These are phyloP conservation scores for Catajapyx aquilonaris DNA, from an alignment of 1,140 invertebrate genomes.

Conservation along the genomic window DNA sequence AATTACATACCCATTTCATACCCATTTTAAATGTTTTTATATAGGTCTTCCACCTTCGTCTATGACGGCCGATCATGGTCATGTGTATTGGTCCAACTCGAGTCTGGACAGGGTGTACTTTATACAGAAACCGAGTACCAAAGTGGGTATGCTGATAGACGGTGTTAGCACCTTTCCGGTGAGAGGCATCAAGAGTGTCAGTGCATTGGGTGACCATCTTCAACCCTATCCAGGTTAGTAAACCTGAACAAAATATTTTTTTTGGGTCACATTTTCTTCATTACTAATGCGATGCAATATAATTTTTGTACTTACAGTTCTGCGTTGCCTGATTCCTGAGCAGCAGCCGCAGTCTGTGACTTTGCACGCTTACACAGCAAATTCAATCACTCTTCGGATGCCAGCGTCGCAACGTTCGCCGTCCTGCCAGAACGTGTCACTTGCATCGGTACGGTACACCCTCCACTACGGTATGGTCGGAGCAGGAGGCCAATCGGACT, in stretches of 20 bases:
- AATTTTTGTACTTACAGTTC: conserved; percentile 15
- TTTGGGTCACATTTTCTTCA: too few relatives aligned
- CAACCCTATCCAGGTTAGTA: conserved; percentile 62
- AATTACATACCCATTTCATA: too few relatives aligned
- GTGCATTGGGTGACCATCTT: too few relatives aligned
- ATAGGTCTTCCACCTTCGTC: conserved; percentile 30
- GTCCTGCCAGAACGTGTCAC: conserved; percentile 34
- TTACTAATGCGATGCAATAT: not conserved
- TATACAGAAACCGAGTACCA: too few relatives aligned
- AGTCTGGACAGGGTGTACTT: too few relatives aligned
- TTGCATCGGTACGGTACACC: conserved; percentile 41
- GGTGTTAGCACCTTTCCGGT: too few relatives aligned
- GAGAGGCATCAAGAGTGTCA: too few relatives aligned
- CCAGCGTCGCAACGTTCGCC: conserved; percentile 28
- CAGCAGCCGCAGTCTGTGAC: conserved; percentile 25
- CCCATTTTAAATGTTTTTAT: conserved; percentile 1
- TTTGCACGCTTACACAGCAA: conserved; percentile 29
- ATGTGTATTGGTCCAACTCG: conserved; percentile 49
- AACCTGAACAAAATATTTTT: too few relatives aligned
- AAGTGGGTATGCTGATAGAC: too few relatives aligned
- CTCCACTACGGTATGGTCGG: conserved; percentile 33
- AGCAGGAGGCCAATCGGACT: conserved; percentile 12
- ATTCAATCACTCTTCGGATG: conserved; percentile 37
- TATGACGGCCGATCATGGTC: conserved; percentile 38
- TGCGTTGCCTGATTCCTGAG: conserved; percentile 41